A percentile compares a stretch with the other conserved stretches of the same genome.
These are phyloP conservation scores for Anomalospiza imberbis DNA, from an alignment of 2,797 vertebrate genomes.

Conservation along the genomic window DNA sequence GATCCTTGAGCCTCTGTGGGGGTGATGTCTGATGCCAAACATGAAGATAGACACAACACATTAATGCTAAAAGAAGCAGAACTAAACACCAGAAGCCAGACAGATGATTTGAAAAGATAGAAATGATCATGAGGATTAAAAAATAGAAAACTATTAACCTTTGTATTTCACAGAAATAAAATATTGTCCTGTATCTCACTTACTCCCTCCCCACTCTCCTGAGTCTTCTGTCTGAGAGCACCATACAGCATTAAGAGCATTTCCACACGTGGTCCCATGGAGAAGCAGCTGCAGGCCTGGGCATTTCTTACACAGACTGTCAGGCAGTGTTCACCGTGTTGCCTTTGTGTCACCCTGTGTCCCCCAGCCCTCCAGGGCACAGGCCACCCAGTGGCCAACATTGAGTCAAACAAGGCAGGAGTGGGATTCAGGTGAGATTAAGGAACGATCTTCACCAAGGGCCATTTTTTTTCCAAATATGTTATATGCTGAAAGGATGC, in stretches of 20 bases:
- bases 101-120: not conserved
- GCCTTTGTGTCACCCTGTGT: not conserved
- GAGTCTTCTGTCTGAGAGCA: not conserved
- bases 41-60: accelerated
- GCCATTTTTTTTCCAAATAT: not conserved
- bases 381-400: accelerated
- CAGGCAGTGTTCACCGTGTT: accelerated
- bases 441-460: not conserved
- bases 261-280: accelerated
- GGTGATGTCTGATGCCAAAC: not conserved
- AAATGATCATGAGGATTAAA: not conserved
- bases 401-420: not conserved
- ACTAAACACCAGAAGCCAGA: not conserved
- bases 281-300: not conserved
- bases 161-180: not conserved
- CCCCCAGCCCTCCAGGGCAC: not conserved
- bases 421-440: not conserved
- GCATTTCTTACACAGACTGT: not conserved
- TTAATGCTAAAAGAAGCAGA: not conserved
- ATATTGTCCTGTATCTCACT: not conserved
- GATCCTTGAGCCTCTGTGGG: not conserved
- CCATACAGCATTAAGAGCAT: accelerated
- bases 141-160: not conserved
- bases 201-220: not conserved
- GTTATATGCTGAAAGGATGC: not conserved